phyloP scores from a whole-genome alignment of 2,888 invertebrate genomes.

The Scelioninae gen. 2 region DNA sequence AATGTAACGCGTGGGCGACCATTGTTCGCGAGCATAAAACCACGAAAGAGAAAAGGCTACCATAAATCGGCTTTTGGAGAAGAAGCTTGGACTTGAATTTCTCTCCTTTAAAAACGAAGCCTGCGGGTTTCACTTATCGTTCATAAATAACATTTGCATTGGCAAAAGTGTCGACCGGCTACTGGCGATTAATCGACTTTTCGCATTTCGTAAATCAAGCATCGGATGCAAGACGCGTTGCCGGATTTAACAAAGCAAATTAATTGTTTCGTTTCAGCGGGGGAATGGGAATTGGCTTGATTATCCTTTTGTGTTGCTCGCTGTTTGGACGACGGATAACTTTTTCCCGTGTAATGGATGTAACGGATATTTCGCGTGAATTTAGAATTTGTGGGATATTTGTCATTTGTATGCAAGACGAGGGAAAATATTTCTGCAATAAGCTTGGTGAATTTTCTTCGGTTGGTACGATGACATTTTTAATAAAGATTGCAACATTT shows the following conservation, averaged over 20 bases:
- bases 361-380: too few relatives aligned
- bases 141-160: constrained; percentile 49
- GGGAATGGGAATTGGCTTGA: constrained; percentile 28
- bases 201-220: constrained; percentile 46
- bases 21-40: constrained; percentile 67
- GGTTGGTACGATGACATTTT: too few relatives aligned
- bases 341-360: too few relatives aligned
- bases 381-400: too few relatives aligned
- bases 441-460: too few relatives aligned
- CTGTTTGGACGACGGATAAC: too few relatives aligned
- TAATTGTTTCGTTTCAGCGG: constrained; percentile 37
- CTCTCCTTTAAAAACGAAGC: constrained; percentile 38
- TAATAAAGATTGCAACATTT: too few relatives aligned
- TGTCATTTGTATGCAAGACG: too few relatives aligned
- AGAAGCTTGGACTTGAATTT: constrained; percentile 44
- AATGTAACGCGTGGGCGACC: constrained; percentile 70
- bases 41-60: constrained; percentile 65
- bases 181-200: constrained; percentile 55
- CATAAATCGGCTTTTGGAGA: constrained; percentile 64
- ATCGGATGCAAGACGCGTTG: constrained; percentile 25
- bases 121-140: constrained; percentile 43
- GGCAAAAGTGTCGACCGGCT: constrained; percentile 51
- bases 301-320: constrained; percentile 37
- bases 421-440: too few relatives aligned
- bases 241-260: constrained; percentile 32